Conservation (phyloP, 2,888 invertebrate species). For the Eudasyphora cyanicolor region DNA sequence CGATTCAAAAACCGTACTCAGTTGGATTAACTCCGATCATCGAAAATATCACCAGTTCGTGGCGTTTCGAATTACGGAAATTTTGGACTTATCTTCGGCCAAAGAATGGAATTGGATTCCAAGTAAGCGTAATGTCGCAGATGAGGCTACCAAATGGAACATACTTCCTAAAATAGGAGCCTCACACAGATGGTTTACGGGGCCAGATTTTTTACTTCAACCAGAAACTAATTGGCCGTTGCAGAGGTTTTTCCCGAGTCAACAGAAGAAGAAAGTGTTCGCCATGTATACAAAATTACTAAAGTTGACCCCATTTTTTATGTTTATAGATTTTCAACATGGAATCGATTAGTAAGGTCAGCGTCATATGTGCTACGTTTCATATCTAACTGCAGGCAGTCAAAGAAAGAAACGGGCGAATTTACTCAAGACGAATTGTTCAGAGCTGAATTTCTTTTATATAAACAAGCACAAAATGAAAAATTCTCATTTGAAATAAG, state of each 20-base stretch:
- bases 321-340: slow-evolving; percentile 31
- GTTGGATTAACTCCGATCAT: slow-evolving; percentile 23
- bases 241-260: background rate
- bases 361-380: slow-evolving; percentile 37
- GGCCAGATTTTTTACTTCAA: slow-evolving; percentile 15
- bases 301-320: background rate
- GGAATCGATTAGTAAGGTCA: slow-evolving; percentile 15
- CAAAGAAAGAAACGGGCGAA: no score
- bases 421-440: no score
- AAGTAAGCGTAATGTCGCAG: slow-evolving; percentile 20
- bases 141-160: slow-evolving; percentile 43
- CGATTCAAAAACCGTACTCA: background rate
- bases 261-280: slow-evolving; percentile 11
- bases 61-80: slow-evolving; percentile 39
- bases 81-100: slow-evolving; percentile 11
- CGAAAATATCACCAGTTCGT: slow-evolving; percentile 40
- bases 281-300: background rate
- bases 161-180: background rate
- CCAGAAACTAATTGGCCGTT: slow-evolving; percentile 19
- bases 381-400: no score
- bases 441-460: slow-evolving; percentile 36
- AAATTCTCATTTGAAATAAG: slow-evolving; percentile 21
- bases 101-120: slow-evolving; percentile 37
- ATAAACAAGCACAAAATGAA: slow-evolving; percentile 34
- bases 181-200: slow-evolving; percentile 27